These are phyloP conservation scores for Dissostichus mawsoni DNA, from an alignment of 2,113 vertebrate genomes.

Conservation along the genomic window DNA sequence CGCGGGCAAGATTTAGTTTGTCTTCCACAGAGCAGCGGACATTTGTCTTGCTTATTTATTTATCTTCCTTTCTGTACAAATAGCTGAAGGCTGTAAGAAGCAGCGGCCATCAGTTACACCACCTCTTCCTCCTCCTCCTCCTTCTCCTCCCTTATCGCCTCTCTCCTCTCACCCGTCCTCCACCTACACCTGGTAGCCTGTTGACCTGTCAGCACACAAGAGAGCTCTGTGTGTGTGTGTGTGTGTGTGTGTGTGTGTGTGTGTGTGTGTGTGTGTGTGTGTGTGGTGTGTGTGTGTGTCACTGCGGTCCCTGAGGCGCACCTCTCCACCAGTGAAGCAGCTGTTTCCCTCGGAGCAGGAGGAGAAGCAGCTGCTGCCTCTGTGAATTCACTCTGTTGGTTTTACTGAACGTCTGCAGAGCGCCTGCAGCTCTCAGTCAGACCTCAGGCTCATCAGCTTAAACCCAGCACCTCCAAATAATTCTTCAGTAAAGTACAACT, in stretches of 20 bases:
- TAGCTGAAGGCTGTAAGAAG: conserved; percentile 46
- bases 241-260: conserved; percentile 24
- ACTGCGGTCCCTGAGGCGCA: conserved; percentile 2
- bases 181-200: conserved; percentile 46
- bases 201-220: conserved; percentile 36
- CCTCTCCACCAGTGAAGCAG: conserved; percentile 30
- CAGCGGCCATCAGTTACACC: conserved; percentile 36
- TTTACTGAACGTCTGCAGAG: neutral
- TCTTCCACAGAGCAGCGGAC: conserved; percentile 47
- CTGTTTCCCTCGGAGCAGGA: conserved; percentile 31
- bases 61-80: conserved; percentile 22
- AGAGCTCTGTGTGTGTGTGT: conserved; percentile 22
- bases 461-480: too few relatives aligned
- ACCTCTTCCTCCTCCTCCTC: conserved; percentile 2
- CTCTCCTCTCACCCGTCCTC: conserved; percentile 40
- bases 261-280: conserved; percentile 17
- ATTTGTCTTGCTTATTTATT: conserved; percentile 60
- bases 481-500: too few relatives aligned
- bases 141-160: neutral
- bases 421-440: neutral
- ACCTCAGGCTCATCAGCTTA: neutral
- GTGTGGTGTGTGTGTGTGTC: conserved; percentile 11
- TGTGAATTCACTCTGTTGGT: neutral
- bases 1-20: conserved; percentile 32
- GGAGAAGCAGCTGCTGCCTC: conserved; percentile 25